Evolutionary conservation across 1,140 invertebrate genomes (phyloP).

Genomic region (Eurytemora carolleeae): DNA sequence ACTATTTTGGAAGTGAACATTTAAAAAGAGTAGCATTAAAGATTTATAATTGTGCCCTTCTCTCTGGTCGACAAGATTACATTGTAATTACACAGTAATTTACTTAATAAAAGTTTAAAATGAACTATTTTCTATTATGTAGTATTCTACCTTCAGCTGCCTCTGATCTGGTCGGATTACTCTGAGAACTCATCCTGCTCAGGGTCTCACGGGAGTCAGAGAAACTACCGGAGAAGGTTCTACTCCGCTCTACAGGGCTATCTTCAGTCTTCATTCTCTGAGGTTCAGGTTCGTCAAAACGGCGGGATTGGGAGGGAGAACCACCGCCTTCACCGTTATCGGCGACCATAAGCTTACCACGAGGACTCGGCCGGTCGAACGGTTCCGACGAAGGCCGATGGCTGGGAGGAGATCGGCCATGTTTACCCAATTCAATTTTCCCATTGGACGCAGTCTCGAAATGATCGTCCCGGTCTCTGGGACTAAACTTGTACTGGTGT

Average conservation of each 20-base stretch:
- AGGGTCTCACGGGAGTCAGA: neutral
- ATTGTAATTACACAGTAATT: too few species aligned
- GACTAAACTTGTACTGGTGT: too few species aligned
- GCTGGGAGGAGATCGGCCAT: neutral
- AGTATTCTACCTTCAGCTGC: too few species aligned
- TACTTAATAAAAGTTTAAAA: too few species aligned
- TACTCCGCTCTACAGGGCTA: neutral
- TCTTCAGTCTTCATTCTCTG: neutral
- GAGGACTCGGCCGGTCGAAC: neutral
- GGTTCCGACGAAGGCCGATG: neutral
- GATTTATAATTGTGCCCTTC: too few species aligned
- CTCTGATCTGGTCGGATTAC: neutral
- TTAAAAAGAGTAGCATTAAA: too few species aligned
- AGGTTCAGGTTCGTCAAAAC: neutral
- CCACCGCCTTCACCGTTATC: neutral
- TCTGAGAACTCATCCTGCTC: neutral
- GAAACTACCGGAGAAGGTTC: neutral
- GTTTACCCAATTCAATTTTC: neutral
- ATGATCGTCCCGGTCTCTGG: too few species aligned
- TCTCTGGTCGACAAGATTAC: too few species aligned
- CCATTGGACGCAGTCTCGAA: neutral
- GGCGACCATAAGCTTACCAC: neutral
- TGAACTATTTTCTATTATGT: too few species aligned
- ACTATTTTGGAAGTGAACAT: too few species aligned
- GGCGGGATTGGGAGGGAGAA: neutral